A percentile compares a stretch with the other conserved stretches of the same genome.
These are phyloP conservation scores for Agrypnus murinus DNA, from an alignment of 2,888 invertebrate species.

Conservation along the genomic window DNA sequence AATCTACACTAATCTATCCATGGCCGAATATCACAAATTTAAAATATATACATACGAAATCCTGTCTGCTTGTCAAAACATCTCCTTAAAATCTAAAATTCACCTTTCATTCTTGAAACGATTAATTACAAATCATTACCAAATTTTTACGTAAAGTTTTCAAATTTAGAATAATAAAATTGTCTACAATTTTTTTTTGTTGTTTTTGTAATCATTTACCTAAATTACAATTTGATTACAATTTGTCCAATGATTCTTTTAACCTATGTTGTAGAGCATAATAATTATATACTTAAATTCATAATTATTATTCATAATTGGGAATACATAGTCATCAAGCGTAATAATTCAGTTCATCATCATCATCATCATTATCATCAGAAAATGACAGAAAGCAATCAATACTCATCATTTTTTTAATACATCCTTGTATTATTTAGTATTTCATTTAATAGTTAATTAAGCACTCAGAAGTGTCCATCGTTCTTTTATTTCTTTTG, in stretches of 20 bases:
- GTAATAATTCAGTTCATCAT: slow-evolving; percentile 60
- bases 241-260: slow-evolving; percentile 55
- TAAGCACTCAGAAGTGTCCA: slow-evolving; percentile 49
- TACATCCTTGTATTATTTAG: slow-evolving; percentile 40
- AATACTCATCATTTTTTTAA: slow-evolving; percentile 52
- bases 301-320: slow-evolving; percentile 61
- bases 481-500: slow-evolving; percentile 11
- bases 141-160: slow-evolving; percentile 43
- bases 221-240: slow-evolving; percentile 57
- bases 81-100: no score
- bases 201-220: slow-evolving; percentile 41
- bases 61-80: no score
- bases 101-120: no score
- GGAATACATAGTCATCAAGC: slow-evolving; percentile 65
- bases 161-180: slow-evolving; percentile 37
- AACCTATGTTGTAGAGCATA: slow-evolving; percentile 61
- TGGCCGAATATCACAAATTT: no score
- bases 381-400: slow-evolving; percentile 42
- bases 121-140: slow-evolving; percentile 47
- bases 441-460: slow-evolving; percentile 1
- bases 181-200: slow-evolving; percentile 35
- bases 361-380: not conserved
- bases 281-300: slow-evolving; percentile 63
- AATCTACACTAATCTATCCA: no score
- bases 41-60: no score